Evolutionary conservation across 2,113 vertebrate genomes (phyloP).

Genomic region (Fukomys damarensis): DNA sequence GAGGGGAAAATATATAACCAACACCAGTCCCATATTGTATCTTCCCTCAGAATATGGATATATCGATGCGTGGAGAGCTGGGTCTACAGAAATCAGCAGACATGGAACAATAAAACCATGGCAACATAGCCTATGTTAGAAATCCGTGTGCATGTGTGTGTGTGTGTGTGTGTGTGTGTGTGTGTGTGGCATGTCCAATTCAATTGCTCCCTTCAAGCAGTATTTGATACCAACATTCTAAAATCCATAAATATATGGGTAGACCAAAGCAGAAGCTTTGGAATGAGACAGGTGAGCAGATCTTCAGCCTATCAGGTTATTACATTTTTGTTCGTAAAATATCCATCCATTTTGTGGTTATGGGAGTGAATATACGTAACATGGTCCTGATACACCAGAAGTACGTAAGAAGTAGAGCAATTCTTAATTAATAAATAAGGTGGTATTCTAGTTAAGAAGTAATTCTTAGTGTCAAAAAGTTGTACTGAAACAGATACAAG

Average conservation of each 20-base stretch:
- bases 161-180: neutral
- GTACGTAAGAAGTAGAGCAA: neutral
- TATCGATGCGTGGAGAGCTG: neutral
- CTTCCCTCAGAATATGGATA: neutral
- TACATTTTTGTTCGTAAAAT: conserved; percentile 16
- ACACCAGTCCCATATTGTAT: neutral
- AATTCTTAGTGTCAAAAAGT: neutral
- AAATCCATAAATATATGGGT: neutral
- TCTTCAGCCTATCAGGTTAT: neutral
- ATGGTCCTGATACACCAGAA: neutral
- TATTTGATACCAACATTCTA: neutral
- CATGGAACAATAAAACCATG: neutral
- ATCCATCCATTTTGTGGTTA: neutral
- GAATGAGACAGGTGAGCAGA: neutral
- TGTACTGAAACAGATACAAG: neutral
- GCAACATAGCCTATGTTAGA: neutral
- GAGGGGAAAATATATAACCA: conserved; percentile 10
- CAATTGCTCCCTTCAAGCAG: neutral
- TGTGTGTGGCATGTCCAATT: too few species aligned
- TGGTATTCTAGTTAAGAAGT: neutral
- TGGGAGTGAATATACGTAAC: neutral
- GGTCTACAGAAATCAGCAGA: neutral
- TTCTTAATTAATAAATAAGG: neutral
- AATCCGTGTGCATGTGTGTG: neutral
- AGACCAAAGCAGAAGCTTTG: neutral